Evolutionary conservation across 2,888 invertebrate species (phyloP).

Genomic region (Hypolimnas misippus): DNA sequence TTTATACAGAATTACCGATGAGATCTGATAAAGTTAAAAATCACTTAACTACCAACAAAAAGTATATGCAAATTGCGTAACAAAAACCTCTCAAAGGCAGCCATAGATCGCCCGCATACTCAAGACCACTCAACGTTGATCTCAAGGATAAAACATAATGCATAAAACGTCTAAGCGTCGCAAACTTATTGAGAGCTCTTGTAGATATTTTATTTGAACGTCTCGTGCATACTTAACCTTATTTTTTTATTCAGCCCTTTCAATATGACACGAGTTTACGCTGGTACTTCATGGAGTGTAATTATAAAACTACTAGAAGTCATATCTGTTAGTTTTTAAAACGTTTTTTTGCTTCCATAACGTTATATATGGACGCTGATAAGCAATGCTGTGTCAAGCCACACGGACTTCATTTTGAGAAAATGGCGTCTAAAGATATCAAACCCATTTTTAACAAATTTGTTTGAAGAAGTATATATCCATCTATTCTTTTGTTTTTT

Average conservation of each 20-base stretch:
- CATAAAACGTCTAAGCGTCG: conserved; percentile 39
- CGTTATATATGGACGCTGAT: too few relatives aligned
- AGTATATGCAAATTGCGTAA: conserved; percentile 57
- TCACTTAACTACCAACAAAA: conserved; percentile 42
- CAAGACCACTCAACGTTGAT: conserved; percentile 42
- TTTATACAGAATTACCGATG: neutral
- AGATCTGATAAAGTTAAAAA: conserved; percentile 35
- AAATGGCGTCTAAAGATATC: too few relatives aligned
- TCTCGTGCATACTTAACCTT: conserved; percentile 39
- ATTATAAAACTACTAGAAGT: too few relatives aligned
- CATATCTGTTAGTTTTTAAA: neutral
- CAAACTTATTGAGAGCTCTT: conserved; percentile 38
- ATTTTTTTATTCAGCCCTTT: conserved; percentile 19
- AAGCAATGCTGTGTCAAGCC: too few relatives aligned
- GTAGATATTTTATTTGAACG: conserved; percentile 32
- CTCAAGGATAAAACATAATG: conserved; percentile 40
- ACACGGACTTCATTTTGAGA: too few relatives aligned
- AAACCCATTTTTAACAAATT: too few relatives aligned
- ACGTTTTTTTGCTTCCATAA: too few relatives aligned
- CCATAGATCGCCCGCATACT: conserved; percentile 71
- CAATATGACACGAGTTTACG: conserved; percentile 13
- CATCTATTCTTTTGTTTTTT: too few relatives aligned
- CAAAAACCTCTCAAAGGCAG: conserved; percentile 44
- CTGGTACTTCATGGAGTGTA: conserved; percentile 28
- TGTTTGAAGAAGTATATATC: too few relatives aligned